A percentile compares a stretch with the other conserved stretches of the same genome.
phyloP scores from a whole-genome alignment of 1,140 invertebrate species.

The Penaeus vannamei region DNA sequence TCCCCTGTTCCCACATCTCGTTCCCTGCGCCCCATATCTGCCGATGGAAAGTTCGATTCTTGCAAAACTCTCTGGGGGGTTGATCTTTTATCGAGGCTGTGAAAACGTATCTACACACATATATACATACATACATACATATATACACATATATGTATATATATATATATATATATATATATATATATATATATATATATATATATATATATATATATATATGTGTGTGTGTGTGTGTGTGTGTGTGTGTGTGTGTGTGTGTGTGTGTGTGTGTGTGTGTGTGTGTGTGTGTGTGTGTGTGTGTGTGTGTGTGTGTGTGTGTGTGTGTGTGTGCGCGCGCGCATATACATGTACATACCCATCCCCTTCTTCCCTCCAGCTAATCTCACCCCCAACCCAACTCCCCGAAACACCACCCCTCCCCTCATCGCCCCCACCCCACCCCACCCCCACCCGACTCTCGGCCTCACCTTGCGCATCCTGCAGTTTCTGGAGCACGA shows the following conservation, averaged over 20 bases:
- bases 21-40: no score
- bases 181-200: background rate
- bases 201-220: background rate
- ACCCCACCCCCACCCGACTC: background rate
- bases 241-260: no score
- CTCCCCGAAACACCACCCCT: background rate
- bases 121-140: constrained; percentile 39
- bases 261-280: no score
- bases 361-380: background rate
- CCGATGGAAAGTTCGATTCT: no score
- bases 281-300: no score
- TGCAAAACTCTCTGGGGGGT: no score
- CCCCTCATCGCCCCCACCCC: constrained; percentile 1
- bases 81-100: no score
- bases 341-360: no score
- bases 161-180: constrained; percentile 10
- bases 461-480: constrained; percentile 24
- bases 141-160: constrained; percentile 38
- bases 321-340: no score
- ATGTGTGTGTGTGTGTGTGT: no score
- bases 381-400: background rate
- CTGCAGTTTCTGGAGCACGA: constrained; percentile 44
- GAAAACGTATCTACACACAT: background rate
- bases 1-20: no score
- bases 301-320: no score